Percentiles rank a stretch among this genome's conserved stretches.
Evolutionary conservation across 2,113 vertebrate species (phyloP).

Genomic region (Gavialis gangeticus): DNA sequence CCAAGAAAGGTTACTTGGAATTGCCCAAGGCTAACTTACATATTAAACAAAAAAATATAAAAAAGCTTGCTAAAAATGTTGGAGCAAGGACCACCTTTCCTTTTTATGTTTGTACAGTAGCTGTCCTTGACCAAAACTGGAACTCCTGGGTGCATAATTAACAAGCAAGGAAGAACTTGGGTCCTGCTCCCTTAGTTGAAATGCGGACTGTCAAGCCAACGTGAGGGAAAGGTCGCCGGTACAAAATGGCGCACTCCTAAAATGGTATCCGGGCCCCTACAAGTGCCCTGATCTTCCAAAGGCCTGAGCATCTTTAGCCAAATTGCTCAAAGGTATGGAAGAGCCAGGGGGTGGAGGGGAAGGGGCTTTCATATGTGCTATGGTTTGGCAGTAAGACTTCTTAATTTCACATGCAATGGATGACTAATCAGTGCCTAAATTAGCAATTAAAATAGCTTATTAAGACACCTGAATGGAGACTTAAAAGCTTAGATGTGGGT

Average conservation of each 20-base stretch:
- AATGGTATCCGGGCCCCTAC: not conserved
- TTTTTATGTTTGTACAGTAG: not conserved
- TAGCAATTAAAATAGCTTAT: not conserved
- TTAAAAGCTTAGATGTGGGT: not conserved
- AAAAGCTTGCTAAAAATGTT: not conserved
- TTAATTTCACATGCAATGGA: not conserved
- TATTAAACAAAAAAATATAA: not conserved
- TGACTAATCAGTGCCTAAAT: not conserved
- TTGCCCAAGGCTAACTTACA: not conserved
- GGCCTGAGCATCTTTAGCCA: not conserved
- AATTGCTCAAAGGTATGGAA: not conserved
- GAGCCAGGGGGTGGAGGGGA: not conserved
- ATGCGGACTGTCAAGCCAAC: not conserved
- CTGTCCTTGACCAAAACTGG: not conserved
- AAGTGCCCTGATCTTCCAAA: not conserved
- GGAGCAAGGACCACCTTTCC: not conserved
- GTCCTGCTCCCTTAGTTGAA: not conserved
- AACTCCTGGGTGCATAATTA: not conserved
- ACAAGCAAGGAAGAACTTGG: not conserved
- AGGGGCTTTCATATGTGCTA: not conserved
- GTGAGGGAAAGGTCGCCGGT: not conserved
- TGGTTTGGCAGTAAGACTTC: not conserved
- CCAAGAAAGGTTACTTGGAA: not conserved
- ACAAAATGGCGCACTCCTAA: too few species aligned
- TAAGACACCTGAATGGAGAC: not conserved